Base-by-base conservation (phyloP, 2,888 invertebrate species). In the Leptinotarsa juncta region DNA sequence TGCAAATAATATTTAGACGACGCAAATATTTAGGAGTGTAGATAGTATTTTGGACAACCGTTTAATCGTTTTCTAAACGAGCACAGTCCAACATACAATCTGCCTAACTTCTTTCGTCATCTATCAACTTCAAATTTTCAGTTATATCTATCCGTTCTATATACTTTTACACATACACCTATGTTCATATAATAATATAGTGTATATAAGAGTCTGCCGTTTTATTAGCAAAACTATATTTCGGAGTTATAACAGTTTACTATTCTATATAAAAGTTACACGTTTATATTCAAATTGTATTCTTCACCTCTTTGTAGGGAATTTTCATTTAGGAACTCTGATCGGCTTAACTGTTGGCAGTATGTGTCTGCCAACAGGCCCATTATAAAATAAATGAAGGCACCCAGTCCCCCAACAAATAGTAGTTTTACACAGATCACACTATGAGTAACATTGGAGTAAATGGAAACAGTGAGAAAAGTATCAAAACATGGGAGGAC, bases 371-470 rank as follows among this genome's bases (percentile, higher is more conserved):
- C 71, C 68, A 68, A 74, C 75, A 76, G 76, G 78, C 78, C 42
- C 74, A 69, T 76, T 79, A 66, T 75, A 73, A 75, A 72, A 76
- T 78, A 77, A 76, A 78, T 84, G 86, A 89, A 88, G 89, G 88
- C 88, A 88, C 89, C 88, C 87, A 87, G 88, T 86, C 86, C 88
- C 88, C 86, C 88, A 88, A 88, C 88, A 88, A 88, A 87, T 68
- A 51, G 85, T 78, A 79, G 78, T 78, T 80, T 74, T 75, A 77
- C 71, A 70, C 42, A 71, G 65, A 70, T 69, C 73, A 74, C 74
- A 81, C 62, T 62, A 26, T 62, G 32, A n/a, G 32, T 42, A 32
- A 15, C 57, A 14, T 57, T 26, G 20, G 57, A 4, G 5, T 23
- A 15, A 57, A 51, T n/a, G n/a, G 51, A 51, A 51, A 51, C 16